Evolutionary conservation across 2,888 invertebrate species (phyloP), one percentile per base, ranked within the genome.

Genomic region (Dolomedes plantarius): DNA sequence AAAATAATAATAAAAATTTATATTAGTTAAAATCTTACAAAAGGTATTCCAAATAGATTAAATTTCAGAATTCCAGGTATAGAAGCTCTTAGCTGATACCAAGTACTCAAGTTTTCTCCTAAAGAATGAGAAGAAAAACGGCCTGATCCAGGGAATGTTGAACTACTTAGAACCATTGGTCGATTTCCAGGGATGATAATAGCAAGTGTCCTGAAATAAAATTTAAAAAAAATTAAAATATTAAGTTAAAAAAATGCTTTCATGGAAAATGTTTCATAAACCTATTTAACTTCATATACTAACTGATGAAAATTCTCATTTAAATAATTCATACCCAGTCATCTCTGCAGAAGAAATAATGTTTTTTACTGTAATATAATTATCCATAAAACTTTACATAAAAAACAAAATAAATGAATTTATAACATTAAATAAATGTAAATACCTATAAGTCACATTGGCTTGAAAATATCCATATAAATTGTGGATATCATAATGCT

Each of bases 71-170:
- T 90, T 89, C 90, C 94, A 11, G 95, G 94, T 88, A 96, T 93
- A 11, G 95, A 94, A 92, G 94, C 94, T 90, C 92, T 92, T 93
- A 96, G 93, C 90, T 96, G 95, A 80, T 94, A 93, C 96, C 96
- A 97, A 62, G 93, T 92, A 56, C 96, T 95, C 88, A 91, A 92
- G 87, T 95, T 93, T 91, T 97, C 97, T 0, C 96, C 97, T 89
- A 95, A 94, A 96, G 96, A 96, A 91, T 96, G 96, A 0, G 95
- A 95, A 1, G 95, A 93, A 91, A 93, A 95, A 89, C 93, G 93
- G 0, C 96, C 96, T 64, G 94, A 93, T 0, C 96, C 96, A 41
- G 94, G 93, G 92, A 95, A 96, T 1, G 95, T 94, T 0, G 96
- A 94, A 23, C 97, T 93, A 0, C 95, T 95, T 89, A 97, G 94